phyloP scores from a whole-genome alignment of 2,113 vertebrate species.

The Stomatorhinus ivindoensis region DNA sequence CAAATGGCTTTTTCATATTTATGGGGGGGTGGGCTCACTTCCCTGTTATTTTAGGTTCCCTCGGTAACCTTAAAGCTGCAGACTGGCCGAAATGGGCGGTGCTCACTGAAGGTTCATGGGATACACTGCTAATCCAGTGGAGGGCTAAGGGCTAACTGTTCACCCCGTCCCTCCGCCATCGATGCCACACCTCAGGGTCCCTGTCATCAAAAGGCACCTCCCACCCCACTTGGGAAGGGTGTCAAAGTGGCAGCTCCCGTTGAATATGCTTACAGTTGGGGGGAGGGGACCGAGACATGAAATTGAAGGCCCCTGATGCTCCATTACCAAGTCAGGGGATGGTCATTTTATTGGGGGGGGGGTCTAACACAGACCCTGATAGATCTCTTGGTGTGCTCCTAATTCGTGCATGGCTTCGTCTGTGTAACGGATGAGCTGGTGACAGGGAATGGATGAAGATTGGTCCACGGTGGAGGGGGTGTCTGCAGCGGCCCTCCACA shows the following conservation, averaged over 20 bases:
- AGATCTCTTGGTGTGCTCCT: conserved; percentile 97
- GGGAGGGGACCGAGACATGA: background rate
- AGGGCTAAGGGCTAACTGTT: no score
- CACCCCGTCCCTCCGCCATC: background rate
- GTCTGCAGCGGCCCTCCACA: conserved; percentile 56
- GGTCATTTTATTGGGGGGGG: background rate
- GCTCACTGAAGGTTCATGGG: background rate
- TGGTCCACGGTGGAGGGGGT: conserved; percentile 67
- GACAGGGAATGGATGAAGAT: conserved; percentile 97
- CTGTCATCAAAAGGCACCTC: background rate
- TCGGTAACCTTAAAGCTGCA: background rate
- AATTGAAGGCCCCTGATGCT: background rate
- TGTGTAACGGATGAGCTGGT: conserved; percentile 96
- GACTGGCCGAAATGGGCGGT: background rate
- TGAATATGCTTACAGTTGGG: background rate
- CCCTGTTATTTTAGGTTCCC: background rate
- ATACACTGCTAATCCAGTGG: background rate
- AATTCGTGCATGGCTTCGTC: conserved; percentile 89
- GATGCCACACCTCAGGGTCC: background rate
- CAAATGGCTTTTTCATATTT: background rate
- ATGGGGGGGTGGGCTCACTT: background rate
- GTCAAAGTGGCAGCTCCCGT: background rate
- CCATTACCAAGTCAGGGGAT: background rate
- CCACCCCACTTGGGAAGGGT: background rate
- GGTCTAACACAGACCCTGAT: conserved; percentile 64